A percentile compares a stretch with the other conserved stretches of the same genome.
These are phyloP conservation scores for Gyps fulvus DNA, from an alignment of 2,113 vertebrate genomes.

Conservation along the genomic window DNA sequence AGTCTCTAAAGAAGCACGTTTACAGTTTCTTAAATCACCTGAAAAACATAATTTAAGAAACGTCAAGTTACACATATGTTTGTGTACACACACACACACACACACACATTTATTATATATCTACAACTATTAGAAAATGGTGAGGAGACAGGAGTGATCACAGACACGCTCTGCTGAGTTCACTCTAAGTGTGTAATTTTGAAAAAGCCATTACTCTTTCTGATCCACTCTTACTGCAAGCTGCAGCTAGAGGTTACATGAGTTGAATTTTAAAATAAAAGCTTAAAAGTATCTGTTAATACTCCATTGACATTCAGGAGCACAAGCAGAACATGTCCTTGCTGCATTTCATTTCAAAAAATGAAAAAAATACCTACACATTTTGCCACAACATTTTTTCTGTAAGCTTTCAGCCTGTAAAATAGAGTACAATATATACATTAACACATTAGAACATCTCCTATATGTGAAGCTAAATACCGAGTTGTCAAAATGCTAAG, in stretches of 20 bases:
- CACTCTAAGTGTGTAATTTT: background rate
- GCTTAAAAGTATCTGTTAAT: background rate
- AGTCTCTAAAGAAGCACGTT: background rate
- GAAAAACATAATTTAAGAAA: background rate
- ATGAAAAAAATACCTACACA: slow-evolving; percentile 82
- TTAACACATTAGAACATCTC: background rate
- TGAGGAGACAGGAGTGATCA: background rate
- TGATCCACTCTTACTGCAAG: background rate
- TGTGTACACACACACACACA: background rate
- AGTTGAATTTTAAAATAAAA: background rate
- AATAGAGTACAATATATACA: background rate
- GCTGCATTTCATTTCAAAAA: background rate
- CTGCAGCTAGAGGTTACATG: background rate
- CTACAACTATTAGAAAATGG: background rate
- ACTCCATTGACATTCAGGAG: background rate
- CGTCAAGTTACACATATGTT: background rate
- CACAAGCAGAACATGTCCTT: background rate
- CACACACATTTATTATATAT: background rate
- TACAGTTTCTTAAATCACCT: background rate
- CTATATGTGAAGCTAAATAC: background rate
- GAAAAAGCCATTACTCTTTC: background rate
- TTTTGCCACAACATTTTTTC: slow-evolving; percentile 96
- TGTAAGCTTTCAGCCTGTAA: slow-evolving; percentile 91
- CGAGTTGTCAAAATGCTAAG: background rate
- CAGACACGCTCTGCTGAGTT: background rate